These are phyloP conservation scores for Oscheius sp. DNA, from an alignment of 2,888 invertebrate genomes.

Conservation along the genomic window DNA sequence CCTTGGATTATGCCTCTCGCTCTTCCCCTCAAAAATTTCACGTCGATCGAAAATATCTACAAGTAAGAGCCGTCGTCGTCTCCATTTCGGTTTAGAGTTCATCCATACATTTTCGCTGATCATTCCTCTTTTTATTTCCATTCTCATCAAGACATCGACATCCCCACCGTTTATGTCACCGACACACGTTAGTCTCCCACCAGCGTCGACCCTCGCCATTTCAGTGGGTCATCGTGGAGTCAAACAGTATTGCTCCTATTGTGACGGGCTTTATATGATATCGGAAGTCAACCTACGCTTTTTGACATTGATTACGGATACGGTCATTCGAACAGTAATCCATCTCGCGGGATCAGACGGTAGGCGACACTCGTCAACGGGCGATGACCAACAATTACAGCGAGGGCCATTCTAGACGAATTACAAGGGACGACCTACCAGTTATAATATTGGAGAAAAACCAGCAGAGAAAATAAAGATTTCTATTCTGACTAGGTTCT, in stretches of 20 bases:
- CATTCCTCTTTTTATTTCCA: slow-evolving; percentile 60
- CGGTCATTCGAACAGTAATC: slow-evolving; percentile 50
- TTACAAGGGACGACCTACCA: slow-evolving; percentile 25
- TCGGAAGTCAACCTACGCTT: slow-evolving; percentile 55
- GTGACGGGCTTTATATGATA: slow-evolving; percentile 58
- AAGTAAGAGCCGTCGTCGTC: slow-evolving; percentile 35
- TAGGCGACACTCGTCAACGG: neutral
- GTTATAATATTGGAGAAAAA: neutral
- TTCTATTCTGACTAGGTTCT: too few species aligned
- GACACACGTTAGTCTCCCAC: slow-evolving; percentile 48
- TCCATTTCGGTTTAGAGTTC: slow-evolving; percentile 42
- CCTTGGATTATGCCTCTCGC: slow-evolving; percentile 54
- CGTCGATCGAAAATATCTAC: slow-evolving; percentile 50
- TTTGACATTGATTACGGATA: slow-evolving; percentile 49
- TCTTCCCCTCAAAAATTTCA: slow-evolving; percentile 42
- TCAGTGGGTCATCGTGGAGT: slow-evolving; percentile 54
- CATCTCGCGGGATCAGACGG: slow-evolving; percentile 47
- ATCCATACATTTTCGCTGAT: slow-evolving; percentile 55
- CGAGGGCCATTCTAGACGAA: slow-evolving; percentile 25
- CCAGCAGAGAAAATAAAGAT: slow-evolving; percentile 9
- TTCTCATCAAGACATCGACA: slow-evolving; percentile 41
- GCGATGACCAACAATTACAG: neutral
- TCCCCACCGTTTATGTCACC: slow-evolving; percentile 55
- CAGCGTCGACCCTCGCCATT: slow-evolving; percentile 7
- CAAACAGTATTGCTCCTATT: slow-evolving; percentile 55